phyloP scores from a whole-genome alignment of 2,888 invertebrate genomes.

The Sthenelais limicola region DNA sequence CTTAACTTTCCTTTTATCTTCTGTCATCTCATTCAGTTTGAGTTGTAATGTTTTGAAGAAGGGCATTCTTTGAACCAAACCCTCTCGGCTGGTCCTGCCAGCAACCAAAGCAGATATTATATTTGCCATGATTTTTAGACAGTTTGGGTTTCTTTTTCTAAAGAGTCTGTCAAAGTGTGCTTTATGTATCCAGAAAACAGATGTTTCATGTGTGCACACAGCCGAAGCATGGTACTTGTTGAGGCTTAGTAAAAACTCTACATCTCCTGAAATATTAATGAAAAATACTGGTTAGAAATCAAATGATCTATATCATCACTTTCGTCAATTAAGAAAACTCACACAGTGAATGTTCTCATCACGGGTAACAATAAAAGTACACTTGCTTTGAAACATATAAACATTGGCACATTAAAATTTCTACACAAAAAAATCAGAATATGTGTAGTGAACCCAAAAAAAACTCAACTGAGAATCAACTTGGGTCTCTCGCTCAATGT shows the following conservation, averaged over 20 bases:
- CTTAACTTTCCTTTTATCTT: neutral
- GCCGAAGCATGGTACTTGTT: conserved; percentile 26
- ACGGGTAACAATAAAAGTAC: too few species aligned
- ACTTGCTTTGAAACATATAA: too few species aligned
- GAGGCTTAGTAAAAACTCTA: conserved; percentile 36
- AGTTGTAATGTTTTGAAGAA: conserved; percentile 22
- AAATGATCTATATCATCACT: too few species aligned
- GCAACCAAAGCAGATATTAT: conserved; percentile 1
- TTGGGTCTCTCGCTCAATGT: too few species aligned
- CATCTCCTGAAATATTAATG: conserved; percentile 40
- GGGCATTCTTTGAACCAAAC: conserved; percentile 16
- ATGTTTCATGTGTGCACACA: conserved; percentile 28
- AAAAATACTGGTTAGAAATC: too few species aligned
- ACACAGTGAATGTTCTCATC: too few species aligned
- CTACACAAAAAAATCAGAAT: too few species aligned
- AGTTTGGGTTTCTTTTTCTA: conserved; percentile 14
- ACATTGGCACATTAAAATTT: too few species aligned
- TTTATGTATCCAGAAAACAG: conserved; percentile 18
- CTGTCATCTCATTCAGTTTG: conserved; percentile 17
- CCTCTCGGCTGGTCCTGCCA: neutral
- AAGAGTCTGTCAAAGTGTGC: conserved; percentile 38
- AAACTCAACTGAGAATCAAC: too few species aligned
- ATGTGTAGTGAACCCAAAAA: too few species aligned
- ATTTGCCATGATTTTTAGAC: conserved; percentile 16
- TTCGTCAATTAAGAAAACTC: too few species aligned